Evolutionary conservation across 2,113 vertebrate genomes (phyloP).

Genomic region (Mastomys coucha): DNA sequence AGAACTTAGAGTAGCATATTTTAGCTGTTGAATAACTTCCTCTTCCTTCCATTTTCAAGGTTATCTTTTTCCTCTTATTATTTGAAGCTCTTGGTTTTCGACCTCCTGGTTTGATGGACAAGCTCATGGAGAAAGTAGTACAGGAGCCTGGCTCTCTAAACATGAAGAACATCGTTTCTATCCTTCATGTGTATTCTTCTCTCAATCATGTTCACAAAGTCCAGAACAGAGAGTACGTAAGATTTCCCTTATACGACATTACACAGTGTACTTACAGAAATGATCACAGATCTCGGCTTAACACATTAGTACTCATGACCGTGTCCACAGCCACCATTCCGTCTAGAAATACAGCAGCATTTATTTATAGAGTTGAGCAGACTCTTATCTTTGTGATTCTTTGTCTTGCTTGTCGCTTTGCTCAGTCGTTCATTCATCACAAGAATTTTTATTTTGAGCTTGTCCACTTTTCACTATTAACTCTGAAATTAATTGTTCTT

Average conservation of each 20-base stretch:
- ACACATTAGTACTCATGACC: background rate
- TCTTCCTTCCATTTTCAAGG: constrained; percentile 84
- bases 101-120: constrained; percentile 88
- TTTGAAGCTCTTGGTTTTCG: constrained; percentile 89
- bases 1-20: background rate
- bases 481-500: constrained; percentile 33
- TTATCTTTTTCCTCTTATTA: constrained; percentile 87
- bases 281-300: background rate
- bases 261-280: background rate
- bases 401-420: background rate
- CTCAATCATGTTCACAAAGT: constrained; percentile 88
- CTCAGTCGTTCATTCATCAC: constrained; percentile 10
- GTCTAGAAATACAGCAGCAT: background rate
- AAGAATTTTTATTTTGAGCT: constrained; percentile 14
- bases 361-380: constrained; percentile 32
- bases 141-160: constrained; percentile 86
- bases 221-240: constrained; percentile 88
- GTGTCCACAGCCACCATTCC: background rate
- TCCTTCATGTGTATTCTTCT: constrained; percentile 90
- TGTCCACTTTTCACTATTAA: background rate
- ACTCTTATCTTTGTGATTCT: background rate
- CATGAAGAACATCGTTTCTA: constrained; percentile 84
- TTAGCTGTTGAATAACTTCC: constrained; percentile 28
- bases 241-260: background rate
- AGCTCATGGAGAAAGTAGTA: constrained; percentile 87